phyloP scores from a whole-genome alignment of 2,113 vertebrate genomes.

The Thamnophis sirtalis region DNA sequence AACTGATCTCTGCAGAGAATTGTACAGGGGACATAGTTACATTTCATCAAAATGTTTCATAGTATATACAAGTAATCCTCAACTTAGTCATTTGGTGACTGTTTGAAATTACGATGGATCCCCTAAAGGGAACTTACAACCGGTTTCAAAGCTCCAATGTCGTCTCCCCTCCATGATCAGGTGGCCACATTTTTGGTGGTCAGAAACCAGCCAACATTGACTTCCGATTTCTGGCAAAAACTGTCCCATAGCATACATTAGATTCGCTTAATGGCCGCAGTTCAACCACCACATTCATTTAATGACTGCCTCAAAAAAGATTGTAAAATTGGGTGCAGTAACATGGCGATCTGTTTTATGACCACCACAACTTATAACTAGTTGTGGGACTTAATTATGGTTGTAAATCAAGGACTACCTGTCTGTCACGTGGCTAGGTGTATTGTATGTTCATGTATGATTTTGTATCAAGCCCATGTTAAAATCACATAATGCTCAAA shows the following conservation, averaged over 20 bases:
- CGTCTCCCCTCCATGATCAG: background rate
- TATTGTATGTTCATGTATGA: background rate
- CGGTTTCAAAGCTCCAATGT: background rate
- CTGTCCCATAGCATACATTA: background rate
- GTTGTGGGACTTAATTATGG: background rate
- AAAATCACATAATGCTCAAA: background rate
- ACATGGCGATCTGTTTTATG: background rate
- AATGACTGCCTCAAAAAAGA: background rate
- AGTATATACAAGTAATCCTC: background rate
- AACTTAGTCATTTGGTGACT: background rate
- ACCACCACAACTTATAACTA: background rate
- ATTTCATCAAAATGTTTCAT: background rate
- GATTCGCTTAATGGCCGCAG: background rate
- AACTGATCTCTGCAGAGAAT: background rate
- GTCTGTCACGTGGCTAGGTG: background rate
- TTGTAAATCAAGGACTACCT: background rate
- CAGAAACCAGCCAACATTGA: background rate
- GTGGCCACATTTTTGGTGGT: background rate
- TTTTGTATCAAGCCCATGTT: background rate
- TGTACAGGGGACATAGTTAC: background rate
- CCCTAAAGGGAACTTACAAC: background rate
- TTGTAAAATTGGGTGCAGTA: background rate
- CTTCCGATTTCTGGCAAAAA: background rate
- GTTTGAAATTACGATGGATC: background rate
- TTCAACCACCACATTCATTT: background rate